These are phyloP conservation scores for Tenebrosternarchus preto DNA, from an alignment of 2,113 vertebrate genomes.

Conservation along the genomic window DNA sequence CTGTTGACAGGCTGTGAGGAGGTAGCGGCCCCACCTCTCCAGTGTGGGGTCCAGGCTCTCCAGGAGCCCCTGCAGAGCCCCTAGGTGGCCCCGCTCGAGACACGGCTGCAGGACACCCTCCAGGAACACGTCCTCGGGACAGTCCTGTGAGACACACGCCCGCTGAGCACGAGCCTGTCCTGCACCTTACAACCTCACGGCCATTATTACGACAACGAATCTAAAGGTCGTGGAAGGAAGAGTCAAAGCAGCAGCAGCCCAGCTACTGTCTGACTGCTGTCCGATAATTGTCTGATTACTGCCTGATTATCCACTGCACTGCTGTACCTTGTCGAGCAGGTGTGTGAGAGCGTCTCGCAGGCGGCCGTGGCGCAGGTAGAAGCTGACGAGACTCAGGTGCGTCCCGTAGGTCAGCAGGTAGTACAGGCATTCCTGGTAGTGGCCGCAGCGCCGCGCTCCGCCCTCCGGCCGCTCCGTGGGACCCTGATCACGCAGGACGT, in stretches of 20 bases:
- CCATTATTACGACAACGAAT: too few species aligned
- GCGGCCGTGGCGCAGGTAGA: constrained; percentile 88
- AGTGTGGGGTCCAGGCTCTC: constrained; percentile 86
- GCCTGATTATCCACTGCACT: too few species aligned
- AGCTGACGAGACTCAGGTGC: constrained; percentile 87
- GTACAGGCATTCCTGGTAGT: constrained; percentile 90
- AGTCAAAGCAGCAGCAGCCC: too few species aligned
- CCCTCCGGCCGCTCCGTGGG: constrained; percentile 77
- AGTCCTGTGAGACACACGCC: constrained; percentile 74
- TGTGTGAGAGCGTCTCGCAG: constrained; percentile 86
- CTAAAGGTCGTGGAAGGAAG: too few species aligned
- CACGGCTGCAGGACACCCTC: constrained; percentile 90
- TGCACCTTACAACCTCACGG: too few species aligned
- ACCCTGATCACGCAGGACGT: constrained; percentile 74
- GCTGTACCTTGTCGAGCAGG: constrained; percentile 85
- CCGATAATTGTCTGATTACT: too few species aligned
- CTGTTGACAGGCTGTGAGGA: constrained; percentile 92
- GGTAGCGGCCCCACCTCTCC: constrained; percentile 85
- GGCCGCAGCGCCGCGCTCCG: constrained; percentile 71
- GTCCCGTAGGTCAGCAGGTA: constrained; percentile 90
- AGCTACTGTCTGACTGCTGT: too few species aligned
- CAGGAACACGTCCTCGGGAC: constrained; percentile 89
- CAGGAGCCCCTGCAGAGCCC: constrained; percentile 83
- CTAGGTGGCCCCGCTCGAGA: constrained; percentile 84
- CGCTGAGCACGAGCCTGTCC: neutral